Conservation (phyloP, 2,797 vertebrate species). For the Sebastes trivittatus region DNA sequence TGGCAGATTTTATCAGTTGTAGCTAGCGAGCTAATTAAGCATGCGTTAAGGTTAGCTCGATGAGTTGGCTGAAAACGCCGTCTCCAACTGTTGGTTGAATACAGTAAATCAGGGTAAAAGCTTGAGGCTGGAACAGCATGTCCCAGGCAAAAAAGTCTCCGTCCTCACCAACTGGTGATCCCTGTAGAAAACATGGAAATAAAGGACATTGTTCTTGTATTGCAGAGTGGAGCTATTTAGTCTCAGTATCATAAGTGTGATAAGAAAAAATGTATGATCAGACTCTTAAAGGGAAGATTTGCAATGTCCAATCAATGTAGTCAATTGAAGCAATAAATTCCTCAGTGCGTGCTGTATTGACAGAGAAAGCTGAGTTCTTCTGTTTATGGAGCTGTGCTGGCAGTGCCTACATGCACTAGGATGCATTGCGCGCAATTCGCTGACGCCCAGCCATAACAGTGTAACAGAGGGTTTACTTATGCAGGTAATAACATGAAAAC, state of each 20-base stretch:
- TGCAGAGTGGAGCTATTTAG: not conserved
- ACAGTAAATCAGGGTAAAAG: not conserved
- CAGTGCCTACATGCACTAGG: not conserved
- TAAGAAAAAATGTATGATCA: not conserved
- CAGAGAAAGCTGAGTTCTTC: not conserved
- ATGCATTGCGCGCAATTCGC: not conserved
- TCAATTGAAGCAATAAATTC: not conserved
- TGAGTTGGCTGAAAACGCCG: not conserved
- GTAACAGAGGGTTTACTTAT: not conserved
- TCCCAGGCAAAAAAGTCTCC: not conserved
- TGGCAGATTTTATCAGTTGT: not conserved
- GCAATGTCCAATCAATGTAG: not conserved
- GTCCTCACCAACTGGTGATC: not conserved
- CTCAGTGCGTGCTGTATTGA: not conserved
- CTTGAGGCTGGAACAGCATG: not conserved
- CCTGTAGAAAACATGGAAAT: not conserved
- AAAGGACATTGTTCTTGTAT: not conserved
- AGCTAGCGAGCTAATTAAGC: not conserved
- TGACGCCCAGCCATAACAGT: not conserved
- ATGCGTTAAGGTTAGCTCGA: not conserved
- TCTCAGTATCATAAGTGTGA: not conserved
- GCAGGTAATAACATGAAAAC: not conserved
- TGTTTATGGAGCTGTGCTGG: not conserved
- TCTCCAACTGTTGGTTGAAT: not conserved
- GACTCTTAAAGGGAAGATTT: not conserved